These are phyloP conservation scores for Corapipo altera DNA, from an alignment of 2,113 vertebrate genomes.

Conservation along the genomic window DNA sequence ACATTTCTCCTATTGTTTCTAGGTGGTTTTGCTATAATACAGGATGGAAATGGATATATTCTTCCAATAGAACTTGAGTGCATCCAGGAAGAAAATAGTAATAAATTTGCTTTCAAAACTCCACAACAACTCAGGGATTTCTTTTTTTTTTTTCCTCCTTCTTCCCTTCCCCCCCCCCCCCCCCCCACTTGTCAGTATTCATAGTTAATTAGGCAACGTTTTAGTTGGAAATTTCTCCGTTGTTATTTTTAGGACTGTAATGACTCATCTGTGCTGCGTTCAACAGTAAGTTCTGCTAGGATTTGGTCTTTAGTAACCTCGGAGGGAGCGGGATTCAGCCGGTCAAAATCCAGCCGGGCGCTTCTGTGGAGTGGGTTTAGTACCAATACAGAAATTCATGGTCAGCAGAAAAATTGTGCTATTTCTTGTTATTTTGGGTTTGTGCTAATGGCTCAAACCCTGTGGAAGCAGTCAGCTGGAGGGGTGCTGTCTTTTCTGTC, in stretches of 20 bases:
- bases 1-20: background rate
- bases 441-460: background rate
- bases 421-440: background rate
- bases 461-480: background rate
- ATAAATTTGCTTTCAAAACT: background rate
- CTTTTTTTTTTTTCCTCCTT: background rate
- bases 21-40: background rate
- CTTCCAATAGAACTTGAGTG: background rate
- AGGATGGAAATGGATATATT: background rate
- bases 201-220: conserved; percentile 44
- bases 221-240: conserved; percentile 37
- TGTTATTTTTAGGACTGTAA: conserved; percentile 46
- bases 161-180: rapidly evolving
- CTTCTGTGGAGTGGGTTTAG: background rate
- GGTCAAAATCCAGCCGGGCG: background rate
- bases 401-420: background rate
- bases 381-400: background rate
- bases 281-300: background rate
- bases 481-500: background rate
- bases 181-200: background rate
- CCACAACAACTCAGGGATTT: background rate
- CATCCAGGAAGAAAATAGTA: background rate
- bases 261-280: conserved; percentile 26
- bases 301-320: conserved; percentile 46
- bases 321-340: background rate